Conservation (phyloP, 2,797 vertebrate genomes). For the Enoplosus armatus region DNA sequence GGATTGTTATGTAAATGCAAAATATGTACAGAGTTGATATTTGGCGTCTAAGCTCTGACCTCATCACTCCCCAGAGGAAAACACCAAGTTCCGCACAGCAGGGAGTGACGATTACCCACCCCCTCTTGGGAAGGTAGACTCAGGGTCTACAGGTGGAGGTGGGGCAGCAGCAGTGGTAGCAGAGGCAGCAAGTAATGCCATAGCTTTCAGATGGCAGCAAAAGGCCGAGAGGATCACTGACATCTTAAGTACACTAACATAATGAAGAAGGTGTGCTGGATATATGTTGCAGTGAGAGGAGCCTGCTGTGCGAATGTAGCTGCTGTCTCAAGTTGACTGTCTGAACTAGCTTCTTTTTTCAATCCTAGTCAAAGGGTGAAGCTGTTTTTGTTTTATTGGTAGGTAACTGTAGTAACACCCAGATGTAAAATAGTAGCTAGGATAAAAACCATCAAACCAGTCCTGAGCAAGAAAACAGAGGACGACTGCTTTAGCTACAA, state of each 20-base stretch:
- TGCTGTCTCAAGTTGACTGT: not conserved
- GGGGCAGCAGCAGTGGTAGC: not conserved
- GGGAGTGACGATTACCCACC: not conserved
- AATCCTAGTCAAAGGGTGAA: not conserved
- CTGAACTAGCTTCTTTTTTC: not conserved
- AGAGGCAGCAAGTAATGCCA: not conserved
- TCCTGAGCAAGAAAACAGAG: not conserved
- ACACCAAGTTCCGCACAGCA: not conserved
- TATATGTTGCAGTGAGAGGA: not conserved
- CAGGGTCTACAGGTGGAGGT: not conserved
- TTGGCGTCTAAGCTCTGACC: not conserved
- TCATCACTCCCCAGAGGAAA: conserved; percentile 1
- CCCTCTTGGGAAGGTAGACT: not conserved
- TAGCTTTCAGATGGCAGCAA: not conserved
- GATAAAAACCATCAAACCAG: not conserved
- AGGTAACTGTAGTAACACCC: not conserved
- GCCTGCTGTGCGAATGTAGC: not conserved
- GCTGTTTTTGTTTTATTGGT: not conserved
- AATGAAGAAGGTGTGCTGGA: not conserved
- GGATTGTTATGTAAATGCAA: conserved; percentile 5
- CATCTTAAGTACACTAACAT: not conserved
- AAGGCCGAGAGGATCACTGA: not conserved
- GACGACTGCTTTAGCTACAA: not conserved
- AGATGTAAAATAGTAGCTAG: not conserved
- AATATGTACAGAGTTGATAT: conserved; percentile 1